A percentile compares a stretch with the other conserved stretches of the same genome.
These are phyloP conservation scores for Agrypnus murinus DNA, from an alignment of 2,888 invertebrate genomes.

Conservation along the genomic window DNA sequence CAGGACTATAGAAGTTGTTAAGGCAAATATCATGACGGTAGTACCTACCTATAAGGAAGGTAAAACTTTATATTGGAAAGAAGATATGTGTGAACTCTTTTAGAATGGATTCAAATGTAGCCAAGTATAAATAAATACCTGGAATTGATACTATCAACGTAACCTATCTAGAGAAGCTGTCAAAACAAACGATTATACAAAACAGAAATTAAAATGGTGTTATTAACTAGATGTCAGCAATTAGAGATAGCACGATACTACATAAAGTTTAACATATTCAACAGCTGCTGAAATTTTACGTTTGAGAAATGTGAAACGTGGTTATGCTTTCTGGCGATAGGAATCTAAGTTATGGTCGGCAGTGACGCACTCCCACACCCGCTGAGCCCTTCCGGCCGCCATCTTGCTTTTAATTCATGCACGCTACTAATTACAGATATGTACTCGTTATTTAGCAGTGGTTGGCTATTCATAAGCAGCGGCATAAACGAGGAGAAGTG, in stretches of 20 bases:
- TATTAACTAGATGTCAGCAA: constrained; percentile 68
- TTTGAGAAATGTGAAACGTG: constrained; percentile 67
- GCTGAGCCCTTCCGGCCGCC: constrained; percentile 70
- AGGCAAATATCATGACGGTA: neutral
- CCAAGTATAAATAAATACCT: constrained; percentile 34
- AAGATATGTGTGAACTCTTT: neutral
- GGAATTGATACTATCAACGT: constrained; percentile 43
- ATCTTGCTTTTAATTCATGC: constrained; percentile 67
- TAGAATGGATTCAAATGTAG: constrained; percentile 6
- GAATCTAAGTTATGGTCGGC: constrained; percentile 70
- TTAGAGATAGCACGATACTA: constrained; percentile 61
- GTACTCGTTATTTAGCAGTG: constrained; percentile 57
- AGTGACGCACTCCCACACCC: constrained; percentile 70
- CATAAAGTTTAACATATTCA: constrained; percentile 68
- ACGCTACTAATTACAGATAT: constrained; percentile 63
- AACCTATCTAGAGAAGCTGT: constrained; percentile 60
- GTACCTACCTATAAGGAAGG: neutral
- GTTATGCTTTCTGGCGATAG: constrained; percentile 68
- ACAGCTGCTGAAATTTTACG: constrained; percentile 69
- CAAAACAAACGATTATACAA: constrained; percentile 66
- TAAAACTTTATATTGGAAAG: neutral
- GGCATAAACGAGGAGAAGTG: constrained; percentile 48
- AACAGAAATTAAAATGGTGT: constrained; percentile 63
- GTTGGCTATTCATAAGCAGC: constrained; percentile 55
- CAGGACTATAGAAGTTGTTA: neutral